Base-by-base conservation (phyloP, 2,797 vertebrate genomes). In the Amazona finschi region DNA sequence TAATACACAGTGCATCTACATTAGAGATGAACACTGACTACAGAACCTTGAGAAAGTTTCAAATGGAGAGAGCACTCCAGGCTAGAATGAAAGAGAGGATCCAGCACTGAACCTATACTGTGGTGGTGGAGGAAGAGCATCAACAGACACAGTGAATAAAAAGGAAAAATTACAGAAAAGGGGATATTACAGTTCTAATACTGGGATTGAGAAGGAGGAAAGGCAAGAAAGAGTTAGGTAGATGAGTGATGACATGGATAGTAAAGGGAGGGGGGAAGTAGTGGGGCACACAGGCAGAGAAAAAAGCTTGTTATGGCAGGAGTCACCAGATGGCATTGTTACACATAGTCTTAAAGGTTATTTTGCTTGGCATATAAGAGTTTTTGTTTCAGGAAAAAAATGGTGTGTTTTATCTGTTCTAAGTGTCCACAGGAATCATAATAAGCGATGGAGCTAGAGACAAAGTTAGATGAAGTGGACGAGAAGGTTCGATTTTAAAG, bases 291-390 rank as follows among this genome's bases (percentile, higher is more conserved):
- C 79, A 92, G 41, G 49, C n/a, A 80, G 38, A 72, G 12, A 18
- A 77, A 47, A 86, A 89, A 87, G 6, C 58, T 94, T 91, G 61
- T 81, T 78, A 66, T 78, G 66, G 61, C 62, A 85, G 31, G 49
- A 95, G 72, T 94, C 93, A 93, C 78, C 90, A 94, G 90, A 84
- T 95, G 76, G 79, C 89, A 95, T 96, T 85, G 76, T 91, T 94
- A 92, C 55, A 66, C 2, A 2, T 44, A 80, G 25, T 53, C 87
- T 75, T 89, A 89, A 85, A 94, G 31, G 76, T 94, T 93, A 77
- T 90, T 95, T 96, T 85, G 17, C 46, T 94, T 95, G 94, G 90
- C 81, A 58, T 30, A 5, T 28, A 92, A 89, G 57, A 74, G n/a
- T 12, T 94, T 82, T 83, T 83, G 46, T 75, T 85, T 94, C 72